Conservation (phyloP, 2,797 vertebrate genomes). For the Synanceia verrucosa region DNA sequence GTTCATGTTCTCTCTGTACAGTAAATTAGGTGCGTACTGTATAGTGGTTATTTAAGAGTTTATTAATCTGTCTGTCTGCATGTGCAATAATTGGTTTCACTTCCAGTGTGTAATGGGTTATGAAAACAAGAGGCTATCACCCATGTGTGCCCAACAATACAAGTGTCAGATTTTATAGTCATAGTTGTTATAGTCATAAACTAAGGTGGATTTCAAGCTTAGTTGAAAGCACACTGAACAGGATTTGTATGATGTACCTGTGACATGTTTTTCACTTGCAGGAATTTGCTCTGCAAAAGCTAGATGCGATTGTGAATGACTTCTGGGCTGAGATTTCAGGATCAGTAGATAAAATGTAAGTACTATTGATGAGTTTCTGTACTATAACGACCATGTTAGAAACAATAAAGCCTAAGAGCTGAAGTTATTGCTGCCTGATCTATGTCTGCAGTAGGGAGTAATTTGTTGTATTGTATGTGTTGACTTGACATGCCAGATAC, state of each 20-base stretch:
- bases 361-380: background rate
- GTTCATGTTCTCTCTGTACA: background rate
- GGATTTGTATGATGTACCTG: background rate
- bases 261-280: conserved; percentile 63
- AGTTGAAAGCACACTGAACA: background rate
- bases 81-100: background rate
- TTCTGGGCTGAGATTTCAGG: conserved; percentile 99
- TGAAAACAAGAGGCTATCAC: background rate
- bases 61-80: background rate
- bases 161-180: background rate
- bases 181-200: background rate
- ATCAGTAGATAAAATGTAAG: conserved; percentile 99
- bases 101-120: background rate
- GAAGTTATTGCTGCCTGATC: too few relatives aligned
- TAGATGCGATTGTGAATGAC: conserved; percentile 97
- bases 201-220: background rate
- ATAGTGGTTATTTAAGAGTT: background rate
- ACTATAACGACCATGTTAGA: too few relatives aligned
- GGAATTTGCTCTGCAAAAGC: conserved; percentile 98
- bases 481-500: background rate
- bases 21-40: background rate
- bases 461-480: too few relatives aligned
- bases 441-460: background rate
- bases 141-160: background rate
- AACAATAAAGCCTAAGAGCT: too few relatives aligned